Percentiles rank a stretch among this genome's conserved stretches.
Evolutionary conservation across 2,888 invertebrate genomes (phyloP).

Genomic region (Sycophila texana): DNA sequence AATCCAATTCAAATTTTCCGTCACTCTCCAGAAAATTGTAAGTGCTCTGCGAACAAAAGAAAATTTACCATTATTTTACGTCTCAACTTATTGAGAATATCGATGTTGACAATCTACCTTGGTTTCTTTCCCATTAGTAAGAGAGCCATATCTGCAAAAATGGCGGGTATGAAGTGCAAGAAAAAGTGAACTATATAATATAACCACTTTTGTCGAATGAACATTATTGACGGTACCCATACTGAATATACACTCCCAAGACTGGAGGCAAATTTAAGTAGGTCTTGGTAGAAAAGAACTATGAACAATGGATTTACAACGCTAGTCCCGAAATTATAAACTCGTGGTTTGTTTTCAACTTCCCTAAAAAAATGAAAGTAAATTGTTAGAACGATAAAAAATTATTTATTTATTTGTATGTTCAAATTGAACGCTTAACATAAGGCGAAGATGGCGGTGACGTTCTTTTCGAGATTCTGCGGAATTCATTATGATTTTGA

Average conservation of each 20-base stretch:
- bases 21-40: not conserved
- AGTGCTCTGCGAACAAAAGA: slow-evolving; percentile 16
- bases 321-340: slow-evolving; percentile 91
- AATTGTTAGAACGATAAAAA: not conserved
- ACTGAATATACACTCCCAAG: slow-evolving; percentile 57
- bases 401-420: not conserved
- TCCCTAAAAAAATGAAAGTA: slow-evolving; percentile 36
- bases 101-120: slow-evolving; percentile 52
- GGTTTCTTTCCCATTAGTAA: slow-evolving; percentile 61
- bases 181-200: slow-evolving; percentile 58
- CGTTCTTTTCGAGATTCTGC: too few species aligned
- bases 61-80: too few species aligned
- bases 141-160: slow-evolving; percentile 58
- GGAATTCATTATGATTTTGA: too few species aligned
- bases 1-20: not conserved
- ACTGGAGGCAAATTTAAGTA: slow-evolving; percentile 17
- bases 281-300: not conserved
- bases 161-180: slow-evolving; percentile 62
- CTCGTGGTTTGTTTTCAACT: slow-evolving; percentile 72
- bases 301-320: slow-evolving; percentile 78
- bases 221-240: slow-evolving; percentile 51
- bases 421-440: too few species aligned
- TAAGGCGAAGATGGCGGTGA: too few species aligned
- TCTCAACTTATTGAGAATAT: not conserved
- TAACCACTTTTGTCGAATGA: slow-evolving; percentile 32